Conservation (phyloP, 92 coral and sea anemone genomes). For the Phenganax subtilis region DNA sequence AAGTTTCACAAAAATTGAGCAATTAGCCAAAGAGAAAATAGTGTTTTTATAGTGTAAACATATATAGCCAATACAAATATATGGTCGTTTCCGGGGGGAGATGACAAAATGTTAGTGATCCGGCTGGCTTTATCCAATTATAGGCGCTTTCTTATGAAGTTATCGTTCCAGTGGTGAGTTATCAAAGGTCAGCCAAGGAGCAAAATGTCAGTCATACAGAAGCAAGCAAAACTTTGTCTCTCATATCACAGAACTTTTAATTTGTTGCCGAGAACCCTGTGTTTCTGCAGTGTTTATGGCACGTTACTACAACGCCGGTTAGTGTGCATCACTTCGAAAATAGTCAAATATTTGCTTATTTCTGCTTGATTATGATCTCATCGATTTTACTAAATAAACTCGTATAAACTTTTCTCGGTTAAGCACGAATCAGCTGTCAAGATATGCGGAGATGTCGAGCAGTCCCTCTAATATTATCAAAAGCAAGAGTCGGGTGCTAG, state of each 20-base stretch:
- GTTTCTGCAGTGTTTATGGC: not conserved
- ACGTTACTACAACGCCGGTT: not conserved
- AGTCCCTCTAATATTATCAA: slow-evolving; percentile 28
- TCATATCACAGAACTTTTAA: not conserved
- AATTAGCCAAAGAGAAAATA: no score
- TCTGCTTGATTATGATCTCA: not conserved
- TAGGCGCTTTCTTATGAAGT: no score
- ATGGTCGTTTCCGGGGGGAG: no score
- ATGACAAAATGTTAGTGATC: no score
- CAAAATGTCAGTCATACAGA: not conserved
- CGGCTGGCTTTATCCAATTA: no score
- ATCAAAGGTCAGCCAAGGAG: not conserved
- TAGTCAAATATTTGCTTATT: not conserved
- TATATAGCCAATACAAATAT: no score
- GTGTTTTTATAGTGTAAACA: no score
- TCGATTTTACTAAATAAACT: not conserved
- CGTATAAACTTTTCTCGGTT: not conserved
- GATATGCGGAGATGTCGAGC: not conserved
- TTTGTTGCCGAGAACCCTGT: not conserved
- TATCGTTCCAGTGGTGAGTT: no score
- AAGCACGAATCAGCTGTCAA: not conserved
- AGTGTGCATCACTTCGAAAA: not conserved
- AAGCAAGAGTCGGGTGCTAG: slow-evolving; percentile 63
- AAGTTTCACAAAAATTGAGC: no score
- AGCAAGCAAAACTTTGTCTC: not conserved